These are phyloP conservation scores for Mesodorylaimus sp. DNA, from an alignment of 2,888 invertebrate species.

Conservation along the genomic window DNA sequence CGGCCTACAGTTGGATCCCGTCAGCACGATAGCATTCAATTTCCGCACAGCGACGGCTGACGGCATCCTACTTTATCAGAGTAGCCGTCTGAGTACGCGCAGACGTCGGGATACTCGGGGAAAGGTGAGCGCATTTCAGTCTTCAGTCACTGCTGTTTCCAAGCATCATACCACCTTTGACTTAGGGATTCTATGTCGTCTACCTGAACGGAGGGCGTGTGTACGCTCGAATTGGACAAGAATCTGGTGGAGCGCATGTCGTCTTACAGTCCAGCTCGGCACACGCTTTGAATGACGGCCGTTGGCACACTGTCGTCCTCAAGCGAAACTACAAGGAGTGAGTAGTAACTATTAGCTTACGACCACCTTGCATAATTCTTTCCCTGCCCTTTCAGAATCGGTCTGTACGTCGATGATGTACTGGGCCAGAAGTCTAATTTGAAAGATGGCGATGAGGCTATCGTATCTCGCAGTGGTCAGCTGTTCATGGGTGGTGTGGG, in stretches of 20 bases:
- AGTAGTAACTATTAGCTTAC: constrained; percentile 3
- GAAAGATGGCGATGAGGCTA: constrained; percentile 17
- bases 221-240: neutral
- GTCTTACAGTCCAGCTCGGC: neutral
- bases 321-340: constrained; percentile 18
- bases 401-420: constrained; percentile 30
- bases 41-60: constrained; percentile 31
- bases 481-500: constrained; percentile 25
- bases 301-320: constrained; percentile 23
- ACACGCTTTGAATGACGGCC: constrained; percentile 17
- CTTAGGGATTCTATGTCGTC: neutral
- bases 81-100: constrained; percentile 14
- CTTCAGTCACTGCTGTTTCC: neutral
- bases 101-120: constrained; percentile 7
- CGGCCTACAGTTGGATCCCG: constrained; percentile 18
- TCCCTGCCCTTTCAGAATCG: neutral
- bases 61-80: constrained; percentile 30
- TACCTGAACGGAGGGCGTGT: neutral
- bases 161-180: neutral
- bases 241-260: neutral
- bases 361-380: neutral
- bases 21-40: constrained; percentile 30
- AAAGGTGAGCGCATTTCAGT: no score
- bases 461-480: constrained; percentile 16
- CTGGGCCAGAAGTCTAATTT: no score